phyloP scores from a whole-genome alignment of 2,888 invertebrate species.

The Drosophila birchii region DNA sequence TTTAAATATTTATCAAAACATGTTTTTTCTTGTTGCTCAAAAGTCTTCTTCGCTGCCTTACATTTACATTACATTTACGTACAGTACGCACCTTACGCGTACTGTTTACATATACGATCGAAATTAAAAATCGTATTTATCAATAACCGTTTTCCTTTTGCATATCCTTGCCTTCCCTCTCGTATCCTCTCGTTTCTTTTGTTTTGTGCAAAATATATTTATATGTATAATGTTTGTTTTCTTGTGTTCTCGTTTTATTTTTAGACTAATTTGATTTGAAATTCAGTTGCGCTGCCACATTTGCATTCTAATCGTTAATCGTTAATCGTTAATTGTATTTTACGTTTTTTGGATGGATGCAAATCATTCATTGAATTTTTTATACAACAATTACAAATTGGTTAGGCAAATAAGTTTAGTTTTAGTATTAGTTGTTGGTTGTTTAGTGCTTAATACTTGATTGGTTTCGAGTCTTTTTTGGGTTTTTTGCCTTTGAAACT shows the following conservation, averaged over 20 bases:
- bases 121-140: slow-evolving; percentile 61
- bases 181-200: slow-evolving; percentile 39
- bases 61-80: slow-evolving; percentile 61
- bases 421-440: slow-evolving; percentile 58
- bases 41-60: slow-evolving; percentile 78
- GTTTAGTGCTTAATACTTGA: slow-evolving; percentile 83
- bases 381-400: slow-evolving; percentile 70
- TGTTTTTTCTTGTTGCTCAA: slow-evolving; percentile 82
- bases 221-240: slow-evolving; percentile 46
- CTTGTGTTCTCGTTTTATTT: slow-evolving; percentile 15
- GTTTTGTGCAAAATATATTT: slow-evolving; percentile 75
- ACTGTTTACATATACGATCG: slow-evolving; percentile 52
- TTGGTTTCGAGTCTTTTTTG: slow-evolving; percentile 85
- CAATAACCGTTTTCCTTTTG: slow-evolving; percentile 54
- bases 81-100: slow-evolving; percentile 19
- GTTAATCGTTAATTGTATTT: slow-evolving; percentile 26
- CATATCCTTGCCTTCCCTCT: slow-evolving; percentile 17
- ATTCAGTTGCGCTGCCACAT: slow-evolving; percentile 79
- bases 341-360: slow-evolving; percentile 74
- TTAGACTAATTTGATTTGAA: slow-evolving; percentile 78
- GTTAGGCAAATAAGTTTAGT: slow-evolving; percentile 64
- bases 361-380: slow-evolving; percentile 71
- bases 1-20: slow-evolving; percentile 82
- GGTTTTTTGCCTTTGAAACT: slow-evolving; percentile 56
- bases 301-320: slow-evolving; percentile 23